phyloP scores from a whole-genome alignment of 2,113 vertebrate genomes.

The Spermophilus dauricus region DNA sequence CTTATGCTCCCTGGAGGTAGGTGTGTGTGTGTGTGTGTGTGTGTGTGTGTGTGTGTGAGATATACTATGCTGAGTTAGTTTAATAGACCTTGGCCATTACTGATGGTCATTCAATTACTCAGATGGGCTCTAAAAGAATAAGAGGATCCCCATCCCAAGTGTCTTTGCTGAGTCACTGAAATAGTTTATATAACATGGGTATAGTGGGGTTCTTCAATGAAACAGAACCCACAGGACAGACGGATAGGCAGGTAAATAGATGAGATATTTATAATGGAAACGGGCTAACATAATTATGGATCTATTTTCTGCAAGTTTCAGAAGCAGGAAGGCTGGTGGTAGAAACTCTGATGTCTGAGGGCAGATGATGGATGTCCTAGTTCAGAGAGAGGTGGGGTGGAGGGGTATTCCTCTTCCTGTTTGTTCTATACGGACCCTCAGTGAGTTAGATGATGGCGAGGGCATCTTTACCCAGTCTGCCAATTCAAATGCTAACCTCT shows the following conservation, averaged over 20 bases:
- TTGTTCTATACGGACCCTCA: neutral
- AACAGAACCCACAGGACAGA: too few relatives aligned
- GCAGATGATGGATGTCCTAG: neutral
- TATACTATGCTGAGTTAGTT: neutral
- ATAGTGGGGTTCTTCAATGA: neutral
- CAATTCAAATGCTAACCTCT: neutral
- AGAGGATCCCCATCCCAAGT: neutral
- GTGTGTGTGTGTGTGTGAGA: too few relatives aligned
- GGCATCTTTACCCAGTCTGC: neutral
- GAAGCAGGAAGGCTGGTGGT: neutral
- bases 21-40: too few relatives aligned
- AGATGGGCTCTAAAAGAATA: neutral
- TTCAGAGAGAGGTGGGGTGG: neutral
- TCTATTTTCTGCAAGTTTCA: neutral
- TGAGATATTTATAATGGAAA: neutral
- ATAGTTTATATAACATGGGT: neutral
- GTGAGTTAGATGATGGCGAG: neutral
- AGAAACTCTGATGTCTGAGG: neutral
- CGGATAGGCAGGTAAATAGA: too few relatives aligned
- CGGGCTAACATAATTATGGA: neutral
- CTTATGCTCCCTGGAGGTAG: neutral
- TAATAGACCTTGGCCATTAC: neutral
- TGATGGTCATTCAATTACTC: neutral
- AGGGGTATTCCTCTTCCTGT: neutral
- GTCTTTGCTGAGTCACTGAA: conserved; percentile 7